A percentile compares a stretch with the other conserved stretches of the same genome.
Evolutionary conservation across 1,140 invertebrate species (phyloP).

Genomic region (Leucophenga varia): DNA sequence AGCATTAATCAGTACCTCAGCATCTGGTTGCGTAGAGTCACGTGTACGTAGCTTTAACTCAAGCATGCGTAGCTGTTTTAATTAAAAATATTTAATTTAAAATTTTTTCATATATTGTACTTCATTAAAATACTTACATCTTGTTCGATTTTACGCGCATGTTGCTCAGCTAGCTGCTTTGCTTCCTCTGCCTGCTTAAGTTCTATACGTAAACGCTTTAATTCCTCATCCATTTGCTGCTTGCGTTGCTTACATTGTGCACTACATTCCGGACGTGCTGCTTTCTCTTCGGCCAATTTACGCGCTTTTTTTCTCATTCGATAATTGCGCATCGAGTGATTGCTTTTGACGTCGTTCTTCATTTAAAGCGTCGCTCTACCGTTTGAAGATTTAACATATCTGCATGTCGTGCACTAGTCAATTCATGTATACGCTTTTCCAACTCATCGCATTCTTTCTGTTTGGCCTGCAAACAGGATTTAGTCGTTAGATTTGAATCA

Average conservation of each 20-base stretch:
- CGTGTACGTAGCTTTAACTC: constrained; percentile 55
- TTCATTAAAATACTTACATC: constrained; percentile 31
- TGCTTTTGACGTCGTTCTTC: constrained; percentile 80
- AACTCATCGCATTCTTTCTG: constrained; percentile 55
- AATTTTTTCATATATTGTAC: background rate
- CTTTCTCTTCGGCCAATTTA: constrained; percentile 68
- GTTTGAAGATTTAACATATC: constrained; percentile 76
- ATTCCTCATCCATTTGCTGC: constrained; percentile 76
- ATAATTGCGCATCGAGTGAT: constrained; percentile 74
- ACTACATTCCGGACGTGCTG: constrained; percentile 67
- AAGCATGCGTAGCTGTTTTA: constrained; percentile 30
- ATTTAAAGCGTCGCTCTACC: constrained; percentile 76
- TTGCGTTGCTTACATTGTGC: constrained; percentile 75
- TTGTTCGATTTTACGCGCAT: constrained; percentile 48
- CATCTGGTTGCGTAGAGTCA: constrained; percentile 76
- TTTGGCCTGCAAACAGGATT: constrained; percentile 54
- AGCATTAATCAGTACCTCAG: constrained; percentile 79
- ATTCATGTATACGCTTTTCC: constrained; percentile 65
- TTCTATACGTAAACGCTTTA: constrained; percentile 72
- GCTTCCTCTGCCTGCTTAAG: constrained; percentile 74
- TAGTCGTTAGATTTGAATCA: constrained; percentile 49
- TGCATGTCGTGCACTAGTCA: constrained; percentile 70
- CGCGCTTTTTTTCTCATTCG: constrained; percentile 73
- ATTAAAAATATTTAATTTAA: background rate
- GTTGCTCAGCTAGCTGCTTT: constrained; percentile 44